Percentiles rank a stretch among this genome's conserved stretches.
These are phyloP conservation scores for Drosophila meridionalis DNA, from an alignment of 2,888 invertebrate species.

Conservation along the genomic window DNA sequence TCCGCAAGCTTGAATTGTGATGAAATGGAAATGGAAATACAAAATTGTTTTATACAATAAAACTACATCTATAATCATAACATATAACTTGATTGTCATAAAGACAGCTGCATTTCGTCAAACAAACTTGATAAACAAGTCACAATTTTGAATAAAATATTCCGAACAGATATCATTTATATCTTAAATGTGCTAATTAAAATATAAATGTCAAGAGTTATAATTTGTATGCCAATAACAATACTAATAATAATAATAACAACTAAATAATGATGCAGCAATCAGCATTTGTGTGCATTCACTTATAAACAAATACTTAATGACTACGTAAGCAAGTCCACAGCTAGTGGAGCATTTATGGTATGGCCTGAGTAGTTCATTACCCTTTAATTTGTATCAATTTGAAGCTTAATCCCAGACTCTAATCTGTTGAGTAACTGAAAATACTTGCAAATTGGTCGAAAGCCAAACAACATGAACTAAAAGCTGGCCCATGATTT, in stretches of 20 bases:
- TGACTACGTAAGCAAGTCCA: not conserved
- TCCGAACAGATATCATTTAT: too few species aligned
- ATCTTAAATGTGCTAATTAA: not conserved
- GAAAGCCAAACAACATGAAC: constrained; percentile 10
- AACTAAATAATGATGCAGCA: not conserved
- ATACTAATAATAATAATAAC: not conserved
- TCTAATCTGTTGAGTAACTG: constrained; percentile 32
- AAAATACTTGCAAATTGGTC: constrained; percentile 35
- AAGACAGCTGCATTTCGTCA: not conserved
- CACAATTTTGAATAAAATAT: not conserved
- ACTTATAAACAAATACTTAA: not conserved
- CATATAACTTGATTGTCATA: not conserved
- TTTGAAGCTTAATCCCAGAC: constrained; percentile 25
- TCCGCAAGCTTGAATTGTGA: not conserved
- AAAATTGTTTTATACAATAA: not conserved
- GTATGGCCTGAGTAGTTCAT: not conserved
- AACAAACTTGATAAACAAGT: not conserved
- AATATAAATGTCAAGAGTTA: not conserved
- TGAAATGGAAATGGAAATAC: not conserved
- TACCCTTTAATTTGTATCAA: constrained; percentile 9
- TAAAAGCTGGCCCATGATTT: constrained; percentile 31
- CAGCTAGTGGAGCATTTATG: not conserved
- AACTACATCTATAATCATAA: not conserved
- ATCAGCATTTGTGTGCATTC: not conserved
- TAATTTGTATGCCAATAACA: not conserved